Evolutionary conservation across 2,888 invertebrate species (phyloP), one percentile per base, ranked within the genome.

Genomic region (Drosophila diplacantha): DNA sequence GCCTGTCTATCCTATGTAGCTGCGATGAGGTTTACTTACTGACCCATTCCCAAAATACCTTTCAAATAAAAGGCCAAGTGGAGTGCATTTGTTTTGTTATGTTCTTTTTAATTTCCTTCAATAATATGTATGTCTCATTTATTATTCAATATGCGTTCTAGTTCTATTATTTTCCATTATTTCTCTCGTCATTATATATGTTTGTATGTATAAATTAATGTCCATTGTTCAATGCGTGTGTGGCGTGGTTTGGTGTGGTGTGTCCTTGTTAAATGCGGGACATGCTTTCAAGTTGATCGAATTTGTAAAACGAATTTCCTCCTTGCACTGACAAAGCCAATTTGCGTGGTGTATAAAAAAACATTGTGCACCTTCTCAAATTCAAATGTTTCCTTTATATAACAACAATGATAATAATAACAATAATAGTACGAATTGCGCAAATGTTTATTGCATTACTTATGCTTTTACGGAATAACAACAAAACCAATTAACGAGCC

Each of bases 101-200:
- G 67, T 66, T 44, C 39, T 46, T 50, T 50, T 51, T 63, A 65
- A 75, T 83, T 71, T 64, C 58, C 38, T 71, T 69, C 78, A 78
- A 84, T 78, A 78, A 78, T 84, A 82, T 82, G 81, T 84, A 82
- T 82, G 74, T 84, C 67, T 76, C 74, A 65, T 82, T 79, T 79
- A 84, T 79, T 84, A 82, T 82, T 79, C 64, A 79, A 84, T 83
- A 84, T 79, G 81, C 84, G 78, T 81, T 61, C 78, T 79, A 79
- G 83, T 76, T 84, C 81, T 84, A 79, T 84, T 79, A 71, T 78
- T 79, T 73, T 82, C 81, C 74, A 77, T 77, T 82, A 78, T 82
- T 79, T 75, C 64, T 62, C 64, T 64, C 65, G 22, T 78, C 82
- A 69, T 65, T 52, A 65, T 81, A 70, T 72, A 72, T 75, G 73